Conservation (phyloP, 2,113 vertebrate species). For the Apteryx mantelli region DNA sequence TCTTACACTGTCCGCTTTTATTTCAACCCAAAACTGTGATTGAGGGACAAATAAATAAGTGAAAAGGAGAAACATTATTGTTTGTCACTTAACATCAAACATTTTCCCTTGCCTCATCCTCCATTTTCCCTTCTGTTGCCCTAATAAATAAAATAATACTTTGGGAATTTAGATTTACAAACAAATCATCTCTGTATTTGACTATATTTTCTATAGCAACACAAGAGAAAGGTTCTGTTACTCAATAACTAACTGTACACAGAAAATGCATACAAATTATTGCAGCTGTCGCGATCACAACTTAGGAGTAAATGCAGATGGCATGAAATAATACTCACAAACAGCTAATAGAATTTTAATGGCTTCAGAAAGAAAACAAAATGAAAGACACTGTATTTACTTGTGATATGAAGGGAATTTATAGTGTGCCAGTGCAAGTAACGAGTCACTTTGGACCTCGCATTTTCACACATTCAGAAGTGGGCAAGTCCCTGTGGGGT, state of each 20-base stretch:
- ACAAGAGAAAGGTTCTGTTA: constrained; percentile 71
- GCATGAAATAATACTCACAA: constrained; percentile 81
- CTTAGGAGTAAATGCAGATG: constrained; percentile 79
- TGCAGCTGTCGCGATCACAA: constrained; percentile 78
- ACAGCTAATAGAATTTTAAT: constrained; percentile 84
- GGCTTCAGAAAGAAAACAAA: constrained; percentile 75
- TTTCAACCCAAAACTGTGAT: neutral
- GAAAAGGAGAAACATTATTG: constrained; percentile 11
- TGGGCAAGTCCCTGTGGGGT: constrained; percentile 62
- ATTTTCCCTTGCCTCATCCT: constrained; percentile 37
- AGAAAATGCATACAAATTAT: constrained; percentile 76
- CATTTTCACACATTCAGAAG: constrained; percentile 52
- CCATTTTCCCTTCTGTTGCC: constrained; percentile 63
- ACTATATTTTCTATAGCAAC: constrained; percentile 28
- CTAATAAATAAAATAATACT: constrained; percentile 76
- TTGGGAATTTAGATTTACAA: constrained; percentile 72
- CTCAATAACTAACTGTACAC: constrained; percentile 47
- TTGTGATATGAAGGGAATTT: constrained; percentile 54
- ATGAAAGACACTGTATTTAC: constrained; percentile 68
- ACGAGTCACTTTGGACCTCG: constrained; percentile 48
- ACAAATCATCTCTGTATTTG: constrained; percentile 74
- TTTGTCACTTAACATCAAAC: constrained; percentile 65
- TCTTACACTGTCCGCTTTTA: neutral
- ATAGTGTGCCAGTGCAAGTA: constrained; percentile 37
- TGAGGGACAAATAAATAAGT: constrained; percentile 27